These are phyloP conservation scores for Taurulus bubalis DNA, from an alignment of 2,113 vertebrate genomes.

Conservation along the genomic window DNA sequence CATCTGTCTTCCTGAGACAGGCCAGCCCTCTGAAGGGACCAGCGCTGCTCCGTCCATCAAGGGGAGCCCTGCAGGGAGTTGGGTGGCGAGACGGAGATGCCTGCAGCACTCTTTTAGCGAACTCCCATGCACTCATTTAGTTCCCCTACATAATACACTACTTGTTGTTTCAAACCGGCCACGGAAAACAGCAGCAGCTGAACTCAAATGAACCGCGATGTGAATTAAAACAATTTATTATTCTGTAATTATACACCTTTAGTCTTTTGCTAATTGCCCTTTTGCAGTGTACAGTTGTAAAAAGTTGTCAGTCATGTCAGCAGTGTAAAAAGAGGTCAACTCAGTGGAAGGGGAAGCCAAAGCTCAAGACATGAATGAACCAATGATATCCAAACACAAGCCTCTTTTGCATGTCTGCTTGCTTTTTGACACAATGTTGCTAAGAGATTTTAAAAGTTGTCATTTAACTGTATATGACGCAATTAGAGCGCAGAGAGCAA, in stretches of 20 bases:
- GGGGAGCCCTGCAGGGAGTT: slow-evolving; percentile 44
- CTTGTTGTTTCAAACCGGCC: slow-evolving; percentile 24
- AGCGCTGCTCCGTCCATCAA: slow-evolving; percentile 68
- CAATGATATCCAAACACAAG: background rate
- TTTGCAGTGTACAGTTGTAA: background rate
- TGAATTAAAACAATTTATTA: background rate
- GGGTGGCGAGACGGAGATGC: slow-evolving; percentile 30
- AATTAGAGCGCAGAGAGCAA: background rate
- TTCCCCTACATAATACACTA: slow-evolving; percentile 20
- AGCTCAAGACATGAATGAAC: background rate
- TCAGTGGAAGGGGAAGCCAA: background rate
- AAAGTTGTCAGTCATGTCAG: slow-evolving; percentile 5
- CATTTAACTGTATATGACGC: background rate
- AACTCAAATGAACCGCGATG: background rate
- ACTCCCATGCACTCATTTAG: slow-evolving; percentile 41
- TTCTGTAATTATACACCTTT: background rate
- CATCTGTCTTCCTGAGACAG: slow-evolving; percentile 75
- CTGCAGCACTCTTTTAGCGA: slow-evolving; percentile 29
- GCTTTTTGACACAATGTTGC: background rate
- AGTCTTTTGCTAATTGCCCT: background rate
- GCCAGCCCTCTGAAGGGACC: slow-evolving; percentile 33
- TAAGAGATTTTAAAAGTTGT: background rate
- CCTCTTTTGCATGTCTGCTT: background rate
- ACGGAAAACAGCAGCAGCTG: slow-evolving; percentile 35
- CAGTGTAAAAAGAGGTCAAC: background rate